These are phyloP conservation scores for Arothron firmamentum DNA, from an alignment of 2,113 vertebrate genomes.

Conservation along the genomic window DNA sequence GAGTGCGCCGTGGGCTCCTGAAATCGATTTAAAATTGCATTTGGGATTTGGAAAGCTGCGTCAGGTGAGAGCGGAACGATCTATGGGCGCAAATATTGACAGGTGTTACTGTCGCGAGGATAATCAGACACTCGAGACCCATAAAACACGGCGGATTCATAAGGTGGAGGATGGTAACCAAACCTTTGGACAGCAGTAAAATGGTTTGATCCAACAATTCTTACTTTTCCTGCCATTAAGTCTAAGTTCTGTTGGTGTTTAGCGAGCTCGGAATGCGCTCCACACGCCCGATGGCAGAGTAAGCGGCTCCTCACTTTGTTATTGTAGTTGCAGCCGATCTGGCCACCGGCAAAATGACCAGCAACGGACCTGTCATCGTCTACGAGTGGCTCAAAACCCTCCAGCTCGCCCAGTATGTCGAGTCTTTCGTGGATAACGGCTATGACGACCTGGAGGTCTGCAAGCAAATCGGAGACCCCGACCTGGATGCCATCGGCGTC, in stretches of 20 bases:
- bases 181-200: slow-evolving; percentile 2
- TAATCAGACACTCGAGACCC: too few species aligned
- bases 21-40: slow-evolving; percentile 7
- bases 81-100: slow-evolving; percentile 38
- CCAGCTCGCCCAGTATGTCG: slow-evolving; percentile 90
- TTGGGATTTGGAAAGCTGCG: slow-evolving; percentile 10
- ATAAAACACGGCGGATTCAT: not conserved
- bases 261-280: slow-evolving; percentile 31
- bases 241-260: not conserved
- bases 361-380: slow-evolving; percentile 85
- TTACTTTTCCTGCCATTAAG: not conserved
- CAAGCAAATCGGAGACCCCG: slow-evolving; percentile 95
- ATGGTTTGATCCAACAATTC: not conserved
- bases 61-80: slow-evolving; percentile 27
- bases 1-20: not conserved
- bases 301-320: slow-evolving; percentile 28
- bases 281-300: slow-evolving; percentile 45
- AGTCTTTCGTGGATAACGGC: slow-evolving; percentile 95
- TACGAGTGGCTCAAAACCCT: slow-evolving; percentile 95
- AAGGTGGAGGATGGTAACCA: not conserved
- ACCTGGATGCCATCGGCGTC: slow-evolving; percentile 97
- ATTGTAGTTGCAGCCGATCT: slow-evolving; percentile 39
- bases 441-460: slow-evolving; percentile 98
- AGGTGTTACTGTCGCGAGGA: slow-evolving; percentile 39
- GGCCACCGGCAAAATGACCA: slow-evolving; percentile 75